phyloP scores from a whole-genome alignment of 1,140 invertebrate genomes.

The Ceratitis capitata region DNA sequence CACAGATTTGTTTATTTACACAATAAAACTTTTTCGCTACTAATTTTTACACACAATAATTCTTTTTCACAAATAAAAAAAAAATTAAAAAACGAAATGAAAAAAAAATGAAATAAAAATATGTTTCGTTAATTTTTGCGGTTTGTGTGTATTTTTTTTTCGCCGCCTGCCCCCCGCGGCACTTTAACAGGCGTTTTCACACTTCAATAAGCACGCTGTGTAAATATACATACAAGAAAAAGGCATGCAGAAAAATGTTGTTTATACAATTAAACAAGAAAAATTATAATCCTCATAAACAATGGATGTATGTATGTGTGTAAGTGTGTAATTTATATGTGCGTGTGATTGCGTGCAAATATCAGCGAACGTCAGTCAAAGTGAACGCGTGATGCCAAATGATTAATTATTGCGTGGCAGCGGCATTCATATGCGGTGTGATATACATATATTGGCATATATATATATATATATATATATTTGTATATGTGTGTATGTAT shows the following conservation, averaged over 20 bases:
- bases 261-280: too few relatives aligned
- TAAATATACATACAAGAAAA: not conserved
- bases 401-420: slow-evolving; percentile 35
- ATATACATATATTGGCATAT: not conserved
- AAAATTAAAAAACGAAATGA: too few relatives aligned
- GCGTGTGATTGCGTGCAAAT: not conserved
- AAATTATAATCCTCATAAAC: too few relatives aligned
- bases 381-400: slow-evolving; percentile 31
- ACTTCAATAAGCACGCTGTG: not conserved
- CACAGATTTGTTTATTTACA: slow-evolving; percentile 34
- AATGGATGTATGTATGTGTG: not conserved
- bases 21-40: not conserved
- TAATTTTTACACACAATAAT: not conserved
- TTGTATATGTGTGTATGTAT: not conserved
- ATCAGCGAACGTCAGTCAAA: not conserved
- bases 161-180: not conserved
- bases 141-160: not conserved
- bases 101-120: not conserved
- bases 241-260: too few relatives aligned
- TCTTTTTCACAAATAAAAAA: too few relatives aligned
- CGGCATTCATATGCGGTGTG: too few relatives aligned
- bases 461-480: not conserved
- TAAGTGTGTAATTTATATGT: not conserved
- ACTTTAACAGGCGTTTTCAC: slow-evolving; percentile 24
- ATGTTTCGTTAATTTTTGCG: slow-evolving; percentile 10